Conservation (phyloP, 2,888 invertebrate genomes). For the Salpingus planirostris region DNA sequence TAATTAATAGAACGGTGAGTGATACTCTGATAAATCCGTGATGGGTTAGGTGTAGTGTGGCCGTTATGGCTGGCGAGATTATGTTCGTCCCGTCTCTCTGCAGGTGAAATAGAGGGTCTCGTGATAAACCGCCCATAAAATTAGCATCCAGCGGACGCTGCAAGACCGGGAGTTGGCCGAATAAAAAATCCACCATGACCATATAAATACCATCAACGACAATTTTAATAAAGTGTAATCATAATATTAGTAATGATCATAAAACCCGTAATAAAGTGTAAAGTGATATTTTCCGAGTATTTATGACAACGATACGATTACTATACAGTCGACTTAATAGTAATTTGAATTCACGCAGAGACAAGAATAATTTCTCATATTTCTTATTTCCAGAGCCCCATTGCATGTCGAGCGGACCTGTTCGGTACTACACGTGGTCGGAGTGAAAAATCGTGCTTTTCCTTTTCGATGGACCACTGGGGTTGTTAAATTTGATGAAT, state of each 20-base stretch:
- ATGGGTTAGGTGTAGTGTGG: too few relatives aligned
- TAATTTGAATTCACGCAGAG: constrained; percentile 33
- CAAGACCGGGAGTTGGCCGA: not conserved
- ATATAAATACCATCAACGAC: constrained; percentile 24
- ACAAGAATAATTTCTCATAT: constrained; percentile 30
- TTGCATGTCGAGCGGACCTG: constrained; percentile 10
- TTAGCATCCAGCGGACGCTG: not conserved
- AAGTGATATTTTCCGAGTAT: constrained; percentile 38
- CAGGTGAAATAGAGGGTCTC: too few relatives aligned
- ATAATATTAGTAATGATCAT: constrained; percentile 38
- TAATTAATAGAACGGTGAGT: constrained; percentile 3
- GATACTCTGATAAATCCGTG: too few relatives aligned
- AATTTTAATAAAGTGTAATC: constrained; percentile 35
- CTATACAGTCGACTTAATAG: constrained; percentile 29
- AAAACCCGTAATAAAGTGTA: constrained; percentile 39
- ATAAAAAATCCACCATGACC: constrained; percentile 11
- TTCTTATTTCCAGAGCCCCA: constrained; percentile 21
- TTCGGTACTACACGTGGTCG: too few relatives aligned
- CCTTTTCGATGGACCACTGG: too few relatives aligned
- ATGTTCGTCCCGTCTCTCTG: too few relatives aligned
- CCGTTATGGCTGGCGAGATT: too few relatives aligned
- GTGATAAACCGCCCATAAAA: not conserved
- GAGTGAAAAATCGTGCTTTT: too few relatives aligned
- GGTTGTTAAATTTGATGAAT: too few relatives aligned
- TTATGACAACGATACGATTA: constrained; percentile 33